Base-by-base conservation (phyloP, 2,113 vertebrate genomes). In the Donacobius atricapilla region DNA sequence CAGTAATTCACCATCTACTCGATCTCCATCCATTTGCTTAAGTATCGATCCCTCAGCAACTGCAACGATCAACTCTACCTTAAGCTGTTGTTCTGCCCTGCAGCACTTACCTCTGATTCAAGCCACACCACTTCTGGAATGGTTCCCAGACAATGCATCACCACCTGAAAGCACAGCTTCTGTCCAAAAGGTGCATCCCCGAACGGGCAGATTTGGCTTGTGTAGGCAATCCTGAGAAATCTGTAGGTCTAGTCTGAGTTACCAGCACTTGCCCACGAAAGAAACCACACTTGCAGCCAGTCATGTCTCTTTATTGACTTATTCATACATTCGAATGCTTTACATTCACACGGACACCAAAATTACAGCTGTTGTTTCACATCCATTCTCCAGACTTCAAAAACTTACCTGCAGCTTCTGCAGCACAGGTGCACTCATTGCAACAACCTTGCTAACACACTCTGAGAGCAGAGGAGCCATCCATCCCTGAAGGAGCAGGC, bases 331-430 rank as follows among this genome's bases (percentile, higher is more conserved):
- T 6, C 8, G 0, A 81, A 66, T 14, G 9, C 31, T 80, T 92
- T 50, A 83, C 64, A 83, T 33, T 37, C 15, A 13, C 31, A 83
- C 10, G 65, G 13, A 53, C 17, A 61, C 3, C 15, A 18, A 24
- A 78, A 63, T 35, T 10, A 16, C 1, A 0, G 48, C 35, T 39
- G 30, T 2, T 24, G 10, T 21, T 39, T 15, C 54, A 77, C 15
- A 14, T 6, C 6, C 1, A 3, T 17, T 63, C 72, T 86, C 39
- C 18, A 44, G 45, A 61, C 48, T 53, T 88, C 35, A 71, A 23
- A 45, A 45, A 96, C 96, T 96, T 93, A 96, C 95, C 95, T 64
- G 53, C 44, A 42, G 13, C 39, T 81, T 28, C 25, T 4, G 30
- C 37, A 86, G 25, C 11, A 19, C 45, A 27, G 0, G 1, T 1